A percentile compares a stretch with the other conserved stretches of the same genome.
These are phyloP conservation scores for Diabrotica undecimpunctata DNA, from an alignment of 1,140 invertebrate species.

Conservation along the genomic window DNA sequence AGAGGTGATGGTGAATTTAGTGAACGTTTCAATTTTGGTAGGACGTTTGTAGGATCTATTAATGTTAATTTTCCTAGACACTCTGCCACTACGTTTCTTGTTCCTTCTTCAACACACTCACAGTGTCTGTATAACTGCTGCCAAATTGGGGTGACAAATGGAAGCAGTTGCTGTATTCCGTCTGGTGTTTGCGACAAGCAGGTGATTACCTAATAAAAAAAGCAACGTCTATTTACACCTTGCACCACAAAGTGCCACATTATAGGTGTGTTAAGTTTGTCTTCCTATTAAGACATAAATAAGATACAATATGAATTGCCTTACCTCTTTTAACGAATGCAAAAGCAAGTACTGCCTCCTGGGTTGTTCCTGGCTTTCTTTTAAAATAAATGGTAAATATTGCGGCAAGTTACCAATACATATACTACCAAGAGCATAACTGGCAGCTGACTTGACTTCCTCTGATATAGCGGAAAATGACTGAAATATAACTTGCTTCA, in stretches of 20 bases:
- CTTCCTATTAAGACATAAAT: no score
- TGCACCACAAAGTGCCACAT: no score
- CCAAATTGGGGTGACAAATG: slow-evolving; percentile 88
- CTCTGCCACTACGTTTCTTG: slow-evolving; percentile 96
- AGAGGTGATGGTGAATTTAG: slow-evolving; percentile 75
- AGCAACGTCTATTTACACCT: no score
- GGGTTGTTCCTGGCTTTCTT: slow-evolving; percentile 90
- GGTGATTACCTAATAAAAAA: slow-evolving; percentile 69
- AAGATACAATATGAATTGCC: background rate
- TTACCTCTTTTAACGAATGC: slow-evolving; percentile 95
- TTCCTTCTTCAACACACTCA: slow-evolving; percentile 94
- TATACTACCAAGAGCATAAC: slow-evolving; percentile 92
- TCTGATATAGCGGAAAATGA: slow-evolving; percentile 77
- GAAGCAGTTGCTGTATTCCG: slow-evolving; percentile 75
- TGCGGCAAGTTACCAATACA: slow-evolving; percentile 91
- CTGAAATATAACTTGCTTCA: slow-evolving; percentile 71
- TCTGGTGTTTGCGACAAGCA: slow-evolving; percentile 75
- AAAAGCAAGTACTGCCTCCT: slow-evolving; percentile 93
- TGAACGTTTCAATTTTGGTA: slow-evolving; percentile 76
- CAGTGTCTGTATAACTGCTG: slow-evolving; percentile 86
- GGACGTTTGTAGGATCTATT: slow-evolving; percentile 81
- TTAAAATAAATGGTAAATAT: slow-evolving; percentile 91
- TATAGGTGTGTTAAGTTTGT: no score
- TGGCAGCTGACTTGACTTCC: slow-evolving; percentile 93
- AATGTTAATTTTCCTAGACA: slow-evolving; percentile 95